Evolutionary conservation across 1,140 invertebrate species (phyloP).

Genomic region (Grapholita molesta): DNA sequence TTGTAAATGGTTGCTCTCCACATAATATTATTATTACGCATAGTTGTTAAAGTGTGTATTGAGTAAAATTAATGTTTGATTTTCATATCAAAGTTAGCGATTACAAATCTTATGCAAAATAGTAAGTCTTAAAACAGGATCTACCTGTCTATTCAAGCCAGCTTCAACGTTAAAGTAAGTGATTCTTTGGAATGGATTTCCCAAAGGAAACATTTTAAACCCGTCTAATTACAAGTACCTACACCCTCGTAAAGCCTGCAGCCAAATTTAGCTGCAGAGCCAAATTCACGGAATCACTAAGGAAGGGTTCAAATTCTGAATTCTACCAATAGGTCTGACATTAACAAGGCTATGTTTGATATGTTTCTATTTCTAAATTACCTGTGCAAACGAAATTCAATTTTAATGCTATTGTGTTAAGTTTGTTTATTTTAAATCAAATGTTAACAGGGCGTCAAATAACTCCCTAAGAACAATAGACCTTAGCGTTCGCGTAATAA

Average conservation of each 20-base stretch:
- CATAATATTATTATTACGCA: too few relatives aligned
- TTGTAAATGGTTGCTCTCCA: too few relatives aligned
- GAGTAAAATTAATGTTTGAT: too few relatives aligned
- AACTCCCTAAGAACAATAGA: conserved; percentile 18
- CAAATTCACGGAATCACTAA: conserved; percentile 25
- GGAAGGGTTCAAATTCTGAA: conserved; percentile 36
- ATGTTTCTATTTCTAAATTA: conserved; percentile 35
- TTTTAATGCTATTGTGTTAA: conserved; percentile 11
- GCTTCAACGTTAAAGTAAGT: neutral
- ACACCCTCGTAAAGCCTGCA: neutral
- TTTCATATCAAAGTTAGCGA: too few relatives aligned
- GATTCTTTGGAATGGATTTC: conserved; percentile 8
- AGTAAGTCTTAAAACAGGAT: neutral
- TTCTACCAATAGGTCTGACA: conserved; percentile 36
- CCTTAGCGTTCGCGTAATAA: conserved; percentile 21
- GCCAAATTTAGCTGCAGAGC: conserved; percentile 4
- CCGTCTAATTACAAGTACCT: neutral
- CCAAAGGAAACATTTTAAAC: conserved; percentile 9
- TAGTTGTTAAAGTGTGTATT: too few relatives aligned
- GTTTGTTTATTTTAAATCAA: conserved; percentile 18
- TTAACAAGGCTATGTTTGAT: conserved; percentile 40
- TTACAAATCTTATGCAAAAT: too few relatives aligned
- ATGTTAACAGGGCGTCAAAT: neutral
- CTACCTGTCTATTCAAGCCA: neutral
- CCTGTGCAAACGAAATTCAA: conserved; percentile 16